Percentiles rank a stretch among this genome's conserved stretches.
These are phyloP conservation scores for Prunella strophiata DNA, from an alignment of 2,797 vertebrate species.

Conservation along the genomic window DNA sequence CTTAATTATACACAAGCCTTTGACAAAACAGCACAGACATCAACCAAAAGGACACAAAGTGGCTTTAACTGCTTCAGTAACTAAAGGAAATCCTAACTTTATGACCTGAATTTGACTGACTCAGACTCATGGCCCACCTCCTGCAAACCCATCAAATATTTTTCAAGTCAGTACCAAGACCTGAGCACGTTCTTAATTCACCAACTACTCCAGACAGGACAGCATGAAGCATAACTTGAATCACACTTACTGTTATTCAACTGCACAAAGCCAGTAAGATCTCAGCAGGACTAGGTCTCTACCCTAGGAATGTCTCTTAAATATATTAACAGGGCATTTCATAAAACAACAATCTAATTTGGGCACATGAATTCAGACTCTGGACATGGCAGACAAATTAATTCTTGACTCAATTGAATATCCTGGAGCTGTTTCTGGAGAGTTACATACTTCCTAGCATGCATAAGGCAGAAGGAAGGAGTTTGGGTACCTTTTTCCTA, in stretches of 20 bases:
- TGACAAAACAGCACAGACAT: neutral
- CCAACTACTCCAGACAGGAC: neutral
- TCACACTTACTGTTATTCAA: neutral
- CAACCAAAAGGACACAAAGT: neutral
- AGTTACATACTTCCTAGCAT: neutral
- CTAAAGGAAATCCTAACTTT: neutral
- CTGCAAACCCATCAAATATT: neutral
- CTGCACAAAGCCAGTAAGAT: neutral
- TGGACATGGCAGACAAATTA: neutral
- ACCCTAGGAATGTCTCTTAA: neutral
- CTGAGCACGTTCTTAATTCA: neutral
- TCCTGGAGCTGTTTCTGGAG: neutral
- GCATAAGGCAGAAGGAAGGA: neutral
- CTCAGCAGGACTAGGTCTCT: neutral
- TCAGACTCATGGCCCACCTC: neutral
- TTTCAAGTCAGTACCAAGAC: neutral
- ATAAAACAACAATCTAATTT: neutral
- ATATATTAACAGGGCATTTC: neutral
- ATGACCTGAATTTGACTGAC: neutral
- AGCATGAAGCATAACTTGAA: neutral
- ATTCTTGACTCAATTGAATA: neutral
- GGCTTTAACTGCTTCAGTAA: neutral
- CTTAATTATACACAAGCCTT: neutral
- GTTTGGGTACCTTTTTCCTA: neutral
- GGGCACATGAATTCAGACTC: neutral